These are phyloP conservation scores for Leptodactylus fallax DNA, from an alignment of 2,797 vertebrate genomes.

Conservation along the genomic window DNA sequence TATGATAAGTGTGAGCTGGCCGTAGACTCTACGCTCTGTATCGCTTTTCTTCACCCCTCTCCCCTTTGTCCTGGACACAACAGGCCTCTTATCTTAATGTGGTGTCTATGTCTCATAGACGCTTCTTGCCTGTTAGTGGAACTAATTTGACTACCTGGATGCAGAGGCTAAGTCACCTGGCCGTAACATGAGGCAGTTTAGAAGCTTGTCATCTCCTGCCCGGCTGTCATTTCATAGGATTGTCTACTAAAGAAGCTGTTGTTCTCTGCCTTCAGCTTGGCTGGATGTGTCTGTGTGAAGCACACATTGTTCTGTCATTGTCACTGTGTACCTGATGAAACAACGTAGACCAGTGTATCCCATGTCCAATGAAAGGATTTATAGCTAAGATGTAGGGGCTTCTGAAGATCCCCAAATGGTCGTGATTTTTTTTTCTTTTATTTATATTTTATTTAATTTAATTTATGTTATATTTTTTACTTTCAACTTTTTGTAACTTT, in stretches of 20 bases:
- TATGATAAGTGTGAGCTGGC: slow-evolving; percentile 15
- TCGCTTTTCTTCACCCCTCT: slow-evolving; percentile 19
- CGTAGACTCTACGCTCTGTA: background rate
- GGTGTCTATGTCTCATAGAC: slow-evolving; percentile 15
- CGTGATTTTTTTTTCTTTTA: no score
- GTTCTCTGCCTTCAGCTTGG: background rate
- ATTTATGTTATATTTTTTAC: no score
- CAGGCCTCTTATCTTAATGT: slow-evolving; percentile 20
- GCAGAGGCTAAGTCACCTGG: slow-evolving; percentile 11
- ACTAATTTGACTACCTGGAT: slow-evolving; percentile 16
- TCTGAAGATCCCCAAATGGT: no score
- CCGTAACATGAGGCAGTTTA: slow-evolving; percentile 37
- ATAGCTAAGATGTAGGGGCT: background rate
- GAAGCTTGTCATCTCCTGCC: slow-evolving; percentile 24
- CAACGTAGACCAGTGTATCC: background rate
- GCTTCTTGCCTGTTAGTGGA: background rate
- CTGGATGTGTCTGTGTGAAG: background rate
- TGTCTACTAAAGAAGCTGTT: slow-evolving; percentile 2
- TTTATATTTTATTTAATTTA: no score
- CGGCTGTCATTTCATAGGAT: slow-evolving; percentile 30
- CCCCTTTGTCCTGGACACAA: slow-evolving; percentile 18
- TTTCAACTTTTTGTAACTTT: no score
- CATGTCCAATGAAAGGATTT: background rate
- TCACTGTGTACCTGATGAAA: background rate
- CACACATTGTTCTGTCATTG: background rate